phyloP scores from a whole-genome alignment of 2,797 vertebrate genomes.

The Anas capensis region DNA sequence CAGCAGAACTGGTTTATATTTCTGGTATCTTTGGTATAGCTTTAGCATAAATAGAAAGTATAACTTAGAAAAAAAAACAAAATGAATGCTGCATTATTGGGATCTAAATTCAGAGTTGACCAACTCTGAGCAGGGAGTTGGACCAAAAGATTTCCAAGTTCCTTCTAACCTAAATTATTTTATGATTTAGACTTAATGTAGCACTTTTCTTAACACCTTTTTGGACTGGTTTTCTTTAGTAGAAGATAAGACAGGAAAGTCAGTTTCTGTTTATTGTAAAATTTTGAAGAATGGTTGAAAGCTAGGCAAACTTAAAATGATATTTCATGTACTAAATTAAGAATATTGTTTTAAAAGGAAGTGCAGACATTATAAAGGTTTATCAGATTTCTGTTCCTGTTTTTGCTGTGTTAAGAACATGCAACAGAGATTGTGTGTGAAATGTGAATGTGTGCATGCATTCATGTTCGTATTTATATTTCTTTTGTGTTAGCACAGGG shows the following conservation, averaged over 20 bases:
- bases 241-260: slow-evolving; percentile 26
- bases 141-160: neutral
- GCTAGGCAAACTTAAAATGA: neutral
- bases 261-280: neutral
- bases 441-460: neutral
- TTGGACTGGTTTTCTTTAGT: neutral
- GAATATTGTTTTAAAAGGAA: slow-evolving; percentile 27
- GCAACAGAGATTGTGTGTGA: neutral
- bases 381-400: neutral
- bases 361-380: neutral
- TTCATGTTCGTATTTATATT: neutral
- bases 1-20: neutral
- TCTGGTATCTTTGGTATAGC: neutral
- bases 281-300: neutral
- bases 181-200: neutral
- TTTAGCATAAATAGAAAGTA: neutral
- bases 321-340: neutral
- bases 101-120: neutral
- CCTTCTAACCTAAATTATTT: neutral
- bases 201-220: neutral
- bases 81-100: neutral
- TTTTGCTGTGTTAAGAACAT: neutral
- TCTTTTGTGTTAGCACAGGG: neutral
- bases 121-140: neutral
- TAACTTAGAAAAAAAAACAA: neutral